Evolutionary conservation across 2,888 invertebrate genomes (phyloP).

Genomic region (Nemoura dubitans): DNA sequence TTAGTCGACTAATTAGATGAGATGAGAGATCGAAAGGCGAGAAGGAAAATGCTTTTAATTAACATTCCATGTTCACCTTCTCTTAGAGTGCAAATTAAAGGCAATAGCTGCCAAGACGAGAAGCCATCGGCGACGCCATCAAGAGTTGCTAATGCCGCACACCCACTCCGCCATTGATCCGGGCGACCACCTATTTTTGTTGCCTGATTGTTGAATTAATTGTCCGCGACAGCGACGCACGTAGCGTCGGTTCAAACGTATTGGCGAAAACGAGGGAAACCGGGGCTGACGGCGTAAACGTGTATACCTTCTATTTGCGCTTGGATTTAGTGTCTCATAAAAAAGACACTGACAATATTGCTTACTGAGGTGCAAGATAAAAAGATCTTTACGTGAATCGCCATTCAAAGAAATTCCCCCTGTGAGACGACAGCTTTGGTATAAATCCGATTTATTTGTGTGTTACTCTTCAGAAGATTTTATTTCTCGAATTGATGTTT

Average conservation of each 20-base stretch:
- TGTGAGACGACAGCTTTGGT: background rate
- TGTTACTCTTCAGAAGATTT: background rate
- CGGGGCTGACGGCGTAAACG: background rate
- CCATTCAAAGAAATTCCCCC: background rate
- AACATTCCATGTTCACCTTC: constrained; percentile 61
- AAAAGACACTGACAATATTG: constrained; percentile 24
- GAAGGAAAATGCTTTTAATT: constrained; percentile 60
- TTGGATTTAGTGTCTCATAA: constrained; percentile 1
- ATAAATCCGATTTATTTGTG: background rate
- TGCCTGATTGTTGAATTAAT: constrained; percentile 62
- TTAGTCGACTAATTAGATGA: constrained; percentile 54
- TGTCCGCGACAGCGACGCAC: constrained; percentile 49
- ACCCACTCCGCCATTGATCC: constrained; percentile 26
- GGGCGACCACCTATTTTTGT: constrained; percentile 57
- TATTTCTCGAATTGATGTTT: background rate
- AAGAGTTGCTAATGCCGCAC: constrained; percentile 41
- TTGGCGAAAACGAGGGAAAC: constrained; percentile 33
- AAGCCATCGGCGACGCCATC: constrained; percentile 33
- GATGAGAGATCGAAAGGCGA: constrained; percentile 53
- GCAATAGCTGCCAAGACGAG: constrained; percentile 55
- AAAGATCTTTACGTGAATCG: background rate
- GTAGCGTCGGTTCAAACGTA: constrained; percentile 42
- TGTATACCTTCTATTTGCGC: background rate
- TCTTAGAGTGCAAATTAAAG: constrained; percentile 60
- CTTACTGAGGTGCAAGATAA: constrained; percentile 15